Evolutionary conservation across 2,113 vertebrate species (phyloP).

Genomic region (Gallinago media): DNA sequence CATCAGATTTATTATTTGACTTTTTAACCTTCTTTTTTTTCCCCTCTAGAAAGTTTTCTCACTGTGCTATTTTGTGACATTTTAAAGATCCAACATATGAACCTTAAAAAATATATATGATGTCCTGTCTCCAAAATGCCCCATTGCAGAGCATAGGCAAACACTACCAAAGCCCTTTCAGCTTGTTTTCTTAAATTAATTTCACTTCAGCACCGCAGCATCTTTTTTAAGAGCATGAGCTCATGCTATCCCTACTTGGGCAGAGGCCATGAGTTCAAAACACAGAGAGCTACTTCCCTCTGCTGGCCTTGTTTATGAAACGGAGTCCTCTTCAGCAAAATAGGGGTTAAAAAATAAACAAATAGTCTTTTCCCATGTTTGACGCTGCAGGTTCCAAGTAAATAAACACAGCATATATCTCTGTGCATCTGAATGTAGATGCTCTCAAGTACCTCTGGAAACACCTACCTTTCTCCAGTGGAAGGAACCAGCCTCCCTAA

Average conservation of each 20-base stretch:
- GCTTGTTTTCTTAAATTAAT: background rate
- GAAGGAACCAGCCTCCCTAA: background rate
- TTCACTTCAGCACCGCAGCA: background rate
- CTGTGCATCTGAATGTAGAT: background rate
- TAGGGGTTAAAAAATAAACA: background rate
- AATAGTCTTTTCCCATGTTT: background rate
- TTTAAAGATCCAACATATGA: background rate
- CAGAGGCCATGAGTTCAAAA: background rate
- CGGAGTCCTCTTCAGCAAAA: background rate
- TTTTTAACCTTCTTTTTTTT: background rate
- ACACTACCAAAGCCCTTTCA: accelerated
- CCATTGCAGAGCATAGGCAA: background rate
- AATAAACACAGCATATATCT: background rate
- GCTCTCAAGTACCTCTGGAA: background rate
- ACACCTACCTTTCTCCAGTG: background rate
- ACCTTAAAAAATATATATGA: background rate
- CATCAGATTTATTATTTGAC: background rate
- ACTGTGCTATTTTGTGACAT: background rate
- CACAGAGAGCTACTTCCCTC: slow-evolving; percentile 32
- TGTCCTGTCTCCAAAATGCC: background rate
- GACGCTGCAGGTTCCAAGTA: background rate
- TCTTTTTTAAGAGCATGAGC: background rate
- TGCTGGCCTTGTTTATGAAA: slow-evolving; percentile 19
- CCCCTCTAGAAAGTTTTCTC: background rate
- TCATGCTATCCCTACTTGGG: background rate